Conservation (phyloP, 2,888 invertebrate species). For the Malthinus flaveolus region DNA sequence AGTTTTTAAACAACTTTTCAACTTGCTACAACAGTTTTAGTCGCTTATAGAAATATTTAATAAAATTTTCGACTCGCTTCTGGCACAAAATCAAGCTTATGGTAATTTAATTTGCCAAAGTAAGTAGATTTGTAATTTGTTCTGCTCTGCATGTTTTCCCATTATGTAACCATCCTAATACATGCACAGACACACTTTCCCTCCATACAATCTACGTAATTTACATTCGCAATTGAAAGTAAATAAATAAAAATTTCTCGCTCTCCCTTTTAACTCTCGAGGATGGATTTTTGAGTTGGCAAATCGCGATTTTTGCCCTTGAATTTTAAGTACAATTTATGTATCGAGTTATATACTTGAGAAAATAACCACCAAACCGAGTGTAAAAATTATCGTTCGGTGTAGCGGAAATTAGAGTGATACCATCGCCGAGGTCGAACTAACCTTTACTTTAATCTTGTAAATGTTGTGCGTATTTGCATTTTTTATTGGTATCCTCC, state of each 20-base stretch:
- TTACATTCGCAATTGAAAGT: conserved; percentile 11
- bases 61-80: conserved; percentile 16
- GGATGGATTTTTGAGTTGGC: no score
- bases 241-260: conserved; percentile 5
- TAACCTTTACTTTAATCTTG: conserved; percentile 24
- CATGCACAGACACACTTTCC: conserved; percentile 26
- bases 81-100: conserved; percentile 27
- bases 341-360: no score
- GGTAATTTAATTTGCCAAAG: conserved; percentile 27
- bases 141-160: conserved; percentile 26
- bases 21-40: conserved; percentile 8
- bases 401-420: conserved; percentile 14
- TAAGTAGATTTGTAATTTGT: conserved; percentile 22
- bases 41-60: conserved; percentile 17
- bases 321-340: neutral
- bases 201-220: conserved; percentile 14
- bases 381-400: neutral
- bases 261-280: no score
- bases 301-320: neutral
- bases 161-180: conserved; percentile 23
- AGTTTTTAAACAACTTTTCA: conserved; percentile 13
- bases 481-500: conserved; percentile 22
- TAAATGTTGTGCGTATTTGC: conserved; percentile 10
- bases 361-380: no score
- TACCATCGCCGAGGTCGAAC: conserved; percentile 28